phyloP scores from a whole-genome alignment of 2,888 invertebrate species.

The Coremacera marginata region DNA sequence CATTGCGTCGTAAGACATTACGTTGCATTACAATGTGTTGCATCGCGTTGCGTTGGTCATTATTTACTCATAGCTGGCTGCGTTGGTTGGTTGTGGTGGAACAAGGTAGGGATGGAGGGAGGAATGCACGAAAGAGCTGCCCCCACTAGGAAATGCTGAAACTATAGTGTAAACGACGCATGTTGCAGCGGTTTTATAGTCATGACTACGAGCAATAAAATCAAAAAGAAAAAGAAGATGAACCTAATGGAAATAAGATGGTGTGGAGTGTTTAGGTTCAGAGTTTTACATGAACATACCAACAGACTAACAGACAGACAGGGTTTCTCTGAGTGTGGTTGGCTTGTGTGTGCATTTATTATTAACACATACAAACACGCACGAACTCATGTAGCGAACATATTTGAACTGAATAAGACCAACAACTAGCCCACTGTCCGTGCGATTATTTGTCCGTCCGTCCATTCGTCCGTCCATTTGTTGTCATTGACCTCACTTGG shows the following conservation, averaged over 20 bases:
- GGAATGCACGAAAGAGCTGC: neutral
- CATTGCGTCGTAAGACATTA: neutral
- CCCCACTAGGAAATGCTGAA: no score
- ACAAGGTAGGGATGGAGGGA: neutral
- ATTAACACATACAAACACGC: neutral
- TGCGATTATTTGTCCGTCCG: neutral
- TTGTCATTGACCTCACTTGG: slow-evolving; percentile 33
- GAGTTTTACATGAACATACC: no score
- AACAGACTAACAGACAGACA: neutral
- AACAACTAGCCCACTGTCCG: neutral
- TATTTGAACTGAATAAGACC: neutral
- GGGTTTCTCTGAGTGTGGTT: neutral
- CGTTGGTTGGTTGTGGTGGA: neutral
- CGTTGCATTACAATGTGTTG: slow-evolving; percentile 15
- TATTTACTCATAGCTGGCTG: slow-evolving; percentile 22
- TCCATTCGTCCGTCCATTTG: neutral
- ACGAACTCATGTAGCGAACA: neutral
- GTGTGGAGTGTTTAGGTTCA: neutral
- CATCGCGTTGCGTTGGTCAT: slow-evolving; percentile 24
- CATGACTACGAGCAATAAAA: neutral
- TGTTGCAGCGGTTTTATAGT: slow-evolving; percentile 14
- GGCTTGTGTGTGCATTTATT: slow-evolving; percentile 2
- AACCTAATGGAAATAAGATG: neutral
- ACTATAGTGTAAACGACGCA: neutral
- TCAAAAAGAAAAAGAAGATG: neutral